Base-by-base conservation (phyloP, 2,888 invertebrate species). In the Bruchidius siliquastri region DNA sequence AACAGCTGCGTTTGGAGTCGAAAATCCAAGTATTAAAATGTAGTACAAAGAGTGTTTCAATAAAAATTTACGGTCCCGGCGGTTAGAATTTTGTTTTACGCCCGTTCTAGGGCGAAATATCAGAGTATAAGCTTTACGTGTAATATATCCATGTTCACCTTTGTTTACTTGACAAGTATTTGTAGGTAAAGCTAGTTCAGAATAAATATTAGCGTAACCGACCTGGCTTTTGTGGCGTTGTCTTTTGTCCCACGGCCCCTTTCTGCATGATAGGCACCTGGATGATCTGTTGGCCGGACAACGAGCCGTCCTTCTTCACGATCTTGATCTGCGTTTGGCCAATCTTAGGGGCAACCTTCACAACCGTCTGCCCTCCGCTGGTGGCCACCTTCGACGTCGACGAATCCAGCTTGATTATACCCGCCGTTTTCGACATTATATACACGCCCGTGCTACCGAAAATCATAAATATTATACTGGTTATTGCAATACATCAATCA, bases 341-440 rank as follows among this genome's bases (percentile, higher is more conserved):
- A 83, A 88, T 83, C 82, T 88, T 89, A 0, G 89, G 88, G 0
- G 89, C 85, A 26, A 89, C 88, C 78, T 85, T 86, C 2, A 86
- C 83, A 26, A 86, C 83, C 0, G 86, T 84, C 73, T 86, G 85
- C 2, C 85, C 85, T 6, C 85, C 84, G 70, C 85, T 85, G 0
- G 85, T 84, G 0, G 86, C 85, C 18, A 86, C 83, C 77, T 85
- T 85, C 2, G 85, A 85, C 4, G 77, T 86, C 74, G 83, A 86
- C 0, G 92, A 91, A 83, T 92, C 92, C 73, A 92, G 87, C 84
- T 92, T 92, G 84, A 92, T 92, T 72, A 92, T 92, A 68, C 92
- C 93, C 67, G 92, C 92, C 79, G 92, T 93, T 84, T 92, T 91
- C 10, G 93, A 92, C 92, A 93, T 92, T 73, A 93, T 92, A 83